Conservation (phyloP, 2,113 vertebrate genomes). For the Leptosomus discolor region DNA sequence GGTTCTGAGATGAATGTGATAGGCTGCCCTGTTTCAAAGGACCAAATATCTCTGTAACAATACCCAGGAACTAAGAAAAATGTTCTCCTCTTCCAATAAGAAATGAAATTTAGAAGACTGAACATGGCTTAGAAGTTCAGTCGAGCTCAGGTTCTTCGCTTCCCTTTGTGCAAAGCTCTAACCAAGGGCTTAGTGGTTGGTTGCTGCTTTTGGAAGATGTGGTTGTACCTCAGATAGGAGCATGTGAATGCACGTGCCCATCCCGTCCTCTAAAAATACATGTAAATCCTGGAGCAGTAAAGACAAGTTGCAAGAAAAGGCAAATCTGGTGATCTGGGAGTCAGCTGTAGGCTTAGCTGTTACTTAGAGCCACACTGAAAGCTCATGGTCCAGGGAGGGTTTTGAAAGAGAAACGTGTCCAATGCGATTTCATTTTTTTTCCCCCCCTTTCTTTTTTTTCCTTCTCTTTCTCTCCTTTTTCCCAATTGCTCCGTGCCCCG, state of each 20-base stretch:
- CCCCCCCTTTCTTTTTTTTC: fast-evolving
- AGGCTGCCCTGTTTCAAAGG: background rate
- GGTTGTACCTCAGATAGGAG: background rate
- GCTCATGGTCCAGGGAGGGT: background rate
- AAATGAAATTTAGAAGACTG: background rate
- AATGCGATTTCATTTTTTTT: too few relatives aligned
- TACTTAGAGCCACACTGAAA: background rate
- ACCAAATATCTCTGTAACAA: background rate
- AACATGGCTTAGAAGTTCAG: fast-evolving
- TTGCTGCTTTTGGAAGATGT: background rate
- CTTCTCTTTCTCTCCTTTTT: too few relatives aligned
- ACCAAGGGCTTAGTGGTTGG: too few relatives aligned
- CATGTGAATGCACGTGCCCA: too few relatives aligned
- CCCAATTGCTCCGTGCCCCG: background rate
- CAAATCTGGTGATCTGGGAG: background rate
- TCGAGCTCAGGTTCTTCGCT: fast-evolving
- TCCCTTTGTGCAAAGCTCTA: background rate
- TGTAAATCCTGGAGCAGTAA: too few relatives aligned
- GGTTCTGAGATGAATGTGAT: background rate
- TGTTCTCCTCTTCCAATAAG: background rate
- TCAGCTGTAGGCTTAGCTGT: background rate
- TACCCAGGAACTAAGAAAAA: background rate
- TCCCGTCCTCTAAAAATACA: background rate
- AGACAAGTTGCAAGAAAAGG: background rate
- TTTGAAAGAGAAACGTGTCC: background rate